Percentiles rank a stretch among this genome's conserved stretches.
phyloP scores from a whole-genome alignment of 2,797 vertebrate genomes.

The Diplodus sargus region DNA sequence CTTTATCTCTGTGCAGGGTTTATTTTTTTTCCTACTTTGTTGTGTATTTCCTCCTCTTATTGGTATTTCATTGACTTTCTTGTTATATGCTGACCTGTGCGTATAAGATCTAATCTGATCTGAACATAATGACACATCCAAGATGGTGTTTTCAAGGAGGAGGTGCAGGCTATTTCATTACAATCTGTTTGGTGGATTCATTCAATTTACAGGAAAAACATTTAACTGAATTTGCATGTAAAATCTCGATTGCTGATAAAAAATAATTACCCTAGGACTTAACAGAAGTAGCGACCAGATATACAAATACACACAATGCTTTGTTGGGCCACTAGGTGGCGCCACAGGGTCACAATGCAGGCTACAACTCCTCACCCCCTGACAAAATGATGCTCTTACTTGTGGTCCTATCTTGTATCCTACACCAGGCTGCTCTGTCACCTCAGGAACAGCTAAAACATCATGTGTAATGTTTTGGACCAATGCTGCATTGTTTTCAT shows the following conservation, averaged over 20 bases:
- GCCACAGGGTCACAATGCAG: not conserved
- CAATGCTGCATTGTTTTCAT: not conserved
- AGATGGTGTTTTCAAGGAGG: not conserved
- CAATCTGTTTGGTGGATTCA: not conserved
- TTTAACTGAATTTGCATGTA: not conserved
- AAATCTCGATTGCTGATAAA: not conserved
- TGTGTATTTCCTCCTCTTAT: no score
- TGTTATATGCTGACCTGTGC: no score
- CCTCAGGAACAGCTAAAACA: not conserved
- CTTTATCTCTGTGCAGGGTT: no score
- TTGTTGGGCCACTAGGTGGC: slow-evolving; percentile 27
- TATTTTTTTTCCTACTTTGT: no score
- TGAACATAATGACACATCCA: not conserved
- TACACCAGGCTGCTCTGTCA: not conserved
- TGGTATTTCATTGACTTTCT: no score
- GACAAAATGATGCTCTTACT: not conserved
- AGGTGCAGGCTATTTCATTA: not conserved
- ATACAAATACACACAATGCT: not conserved
- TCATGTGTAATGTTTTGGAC: not conserved
- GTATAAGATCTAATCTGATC: not conserved
- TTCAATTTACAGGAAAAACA: not conserved
- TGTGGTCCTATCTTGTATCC: no score
- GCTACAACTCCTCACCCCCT: not conserved
- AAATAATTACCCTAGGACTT: no score
- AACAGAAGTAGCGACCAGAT: no score